Base-by-base conservation (phyloP, 1,140 invertebrate genomes). In the Pseudomyrmex concolor region DNA sequence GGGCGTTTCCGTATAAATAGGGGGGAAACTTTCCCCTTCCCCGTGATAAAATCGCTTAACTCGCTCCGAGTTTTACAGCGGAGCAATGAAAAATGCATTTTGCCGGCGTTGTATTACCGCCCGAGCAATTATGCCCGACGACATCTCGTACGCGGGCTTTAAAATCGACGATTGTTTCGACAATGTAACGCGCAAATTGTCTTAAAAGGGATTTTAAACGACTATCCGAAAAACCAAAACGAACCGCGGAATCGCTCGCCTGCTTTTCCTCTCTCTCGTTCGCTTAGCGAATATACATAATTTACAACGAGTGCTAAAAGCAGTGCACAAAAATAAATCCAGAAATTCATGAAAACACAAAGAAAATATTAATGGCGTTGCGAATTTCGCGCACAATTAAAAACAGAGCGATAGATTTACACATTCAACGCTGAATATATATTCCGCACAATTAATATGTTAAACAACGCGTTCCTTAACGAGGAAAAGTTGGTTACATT, bases 401-500 rank as follows among this genome's bases (percentile, higher is more conserved):
- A 60, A 62, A 74, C 43, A 63, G 15, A 63, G 19, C 25, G 8
- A 67, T 17, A 77, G 25, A 77, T 67, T 67, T 67, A 43, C 3
- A 25, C 0, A 1, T 22, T 48, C 62, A 4, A 34, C 34, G 3
- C 12, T 43, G 43, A 54, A 77, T 77, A 5, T 34, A 34, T 77
- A 77, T 77, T 67, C 59, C 13, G 62, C n/a, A 15, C 63, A 17
- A n/a, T 17, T n/a, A 67, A 77, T 66, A 64, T 51, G 59, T 66
- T 77, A 74, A 74, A 73, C 34, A 15, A 10, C 55, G 63, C 45
- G 54, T 22, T 59, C 9, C n/a, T 63, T 74, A 63, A 25, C 15
- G 43, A 48, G 45, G 15, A 10, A 12, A 10, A 48, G 59, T 43
- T 19, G 63, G 63, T 74, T 63, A 63, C 48, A 9, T 64, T 22